Base-by-base conservation (phyloP, 2,888 invertebrate species). In the Conchocele bisecta region DNA sequence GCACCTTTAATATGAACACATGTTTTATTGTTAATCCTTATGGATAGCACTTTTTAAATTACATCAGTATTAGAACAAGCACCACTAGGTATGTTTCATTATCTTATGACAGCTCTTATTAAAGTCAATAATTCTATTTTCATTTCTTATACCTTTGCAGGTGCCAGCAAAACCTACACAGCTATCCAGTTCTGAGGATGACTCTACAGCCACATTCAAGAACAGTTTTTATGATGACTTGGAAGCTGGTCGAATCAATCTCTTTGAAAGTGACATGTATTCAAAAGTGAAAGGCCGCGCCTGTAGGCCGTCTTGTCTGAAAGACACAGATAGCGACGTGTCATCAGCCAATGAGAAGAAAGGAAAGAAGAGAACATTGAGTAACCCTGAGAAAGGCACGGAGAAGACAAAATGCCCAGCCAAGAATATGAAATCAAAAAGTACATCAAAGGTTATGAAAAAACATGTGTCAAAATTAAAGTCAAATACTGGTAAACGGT, bases 201-300 rank as follows among this genome's bases (percentile, higher is more conserved):
- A n/a, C n/a, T n/a, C n/a, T n/a, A n/a, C 78, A 13, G 57, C 80
- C 29, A 86, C 84, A 11, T 82, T 87, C 28, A 89, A 89, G 65
- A 89, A 90, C 79, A 88, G 87, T 6, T 90, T 90, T 73, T 91
- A 89, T 89, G 87, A 89, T 53, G 90, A 91, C 65, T 82, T 90
- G 11, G 89, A 91, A 68, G 84, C 89, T 60, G 90, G 90, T 1
- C 82, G 87, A 56, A 84, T 90, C n/a, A 85, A 89, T 61, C 79
- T 89, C 33, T 89, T 90, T 77, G 86, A 84, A 24, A 84, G 84
- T 50, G 90, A 91, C 76, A 87, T 91, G 85, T 91, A 91, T 71
- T 90, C 90, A n/a, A 88, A 87, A 60, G 90, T 91, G 4, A 91
- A 91, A 67, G 83, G 86, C 28, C 76, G 88, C 13, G 79, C 83